Base-by-base conservation (phyloP, 1,140 invertebrate species). In the Drosophila kepulauana region DNA sequence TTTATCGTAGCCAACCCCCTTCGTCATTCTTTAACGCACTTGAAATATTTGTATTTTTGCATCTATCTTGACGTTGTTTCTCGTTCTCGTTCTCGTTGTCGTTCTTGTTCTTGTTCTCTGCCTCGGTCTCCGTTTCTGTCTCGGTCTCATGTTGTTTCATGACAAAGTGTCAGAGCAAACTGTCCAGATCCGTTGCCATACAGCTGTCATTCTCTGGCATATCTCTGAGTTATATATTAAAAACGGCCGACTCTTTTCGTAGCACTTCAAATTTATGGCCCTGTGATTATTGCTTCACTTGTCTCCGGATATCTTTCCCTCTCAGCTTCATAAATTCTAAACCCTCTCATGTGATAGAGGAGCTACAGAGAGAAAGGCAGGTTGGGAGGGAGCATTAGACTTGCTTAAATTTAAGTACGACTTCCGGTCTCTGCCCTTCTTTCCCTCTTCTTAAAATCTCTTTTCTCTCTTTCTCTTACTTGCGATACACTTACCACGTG, bases 201-300 rank as follows among this genome's bases (percentile, higher is more conserved):
- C 78, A 79, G 54, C 63, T 78, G 79, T 74, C 82, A 88, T 68
- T 78, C 69, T 69, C 20, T 41, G 58, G 61, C 84, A 77, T 88
- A 88, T 88, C 84, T 86, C 43, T 79, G 82, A 88, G 79, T 79
- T 82, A 82, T 84, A 78, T 88, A 88, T 88, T 89, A 88, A 84
- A 89, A 89, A 85, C 77, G 71, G 77, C 78, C 81, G 78, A 70
- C 82, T 57, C 70, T 67, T 66, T 57, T 58, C 61, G 69, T 16
- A 80, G 79, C 71, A 69, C 80, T 88, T 67, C 56, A 68, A 76
- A 88, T 88, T 88, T 88, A 87, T 87, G 80, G 75, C 64, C 48
- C 74, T 80, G 80, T 88, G 84, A 87, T 87, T 88, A 88, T 88
- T 88, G 84, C 84, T 78, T 88, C 84, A 89, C 84, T 88, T 88